Evolutionary conservation across 1,140 invertebrate species (phyloP).

Genomic region (Nephotettix cincticeps): DNA sequence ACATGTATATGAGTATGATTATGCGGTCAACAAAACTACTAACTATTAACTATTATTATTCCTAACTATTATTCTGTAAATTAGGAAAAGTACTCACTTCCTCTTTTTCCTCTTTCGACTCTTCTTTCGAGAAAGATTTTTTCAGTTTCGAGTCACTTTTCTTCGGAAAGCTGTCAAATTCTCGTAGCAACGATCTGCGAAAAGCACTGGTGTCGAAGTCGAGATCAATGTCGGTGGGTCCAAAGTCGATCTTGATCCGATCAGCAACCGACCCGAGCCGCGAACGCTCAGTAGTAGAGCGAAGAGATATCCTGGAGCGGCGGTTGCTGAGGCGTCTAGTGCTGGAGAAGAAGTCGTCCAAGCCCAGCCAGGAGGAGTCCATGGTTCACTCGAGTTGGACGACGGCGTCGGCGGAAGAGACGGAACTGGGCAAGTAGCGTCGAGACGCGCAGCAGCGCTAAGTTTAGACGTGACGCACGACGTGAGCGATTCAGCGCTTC

Average conservation of each 20-base stretch:
- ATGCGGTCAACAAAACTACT: too few species aligned
- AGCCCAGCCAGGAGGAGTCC: neutral
- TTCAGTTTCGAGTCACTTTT: neutral
- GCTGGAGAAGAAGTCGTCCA: constrained; percentile 2
- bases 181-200: neutral
- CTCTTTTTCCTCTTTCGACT: too few species aligned
- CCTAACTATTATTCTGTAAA: too few species aligned
- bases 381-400: too few species aligned
- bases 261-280: neutral
- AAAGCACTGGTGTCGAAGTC: neutral
- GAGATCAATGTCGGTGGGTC: neutral
- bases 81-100: too few species aligned
- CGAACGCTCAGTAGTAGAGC: neutral
- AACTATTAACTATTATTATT: too few species aligned
- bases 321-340: neutral
- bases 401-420: neutral
- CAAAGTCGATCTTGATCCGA: constrained; percentile 1
- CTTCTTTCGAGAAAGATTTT: too few species aligned
- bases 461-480: too few species aligned
- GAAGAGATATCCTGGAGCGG: neutral
- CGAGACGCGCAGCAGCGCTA: too few species aligned
- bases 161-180: neutral
- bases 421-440: too few species aligned
- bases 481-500: too few species aligned
- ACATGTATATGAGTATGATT: too few species aligned